phyloP scores from a whole-genome alignment of 2,113 vertebrate species.

The Aix galericulata region DNA sequence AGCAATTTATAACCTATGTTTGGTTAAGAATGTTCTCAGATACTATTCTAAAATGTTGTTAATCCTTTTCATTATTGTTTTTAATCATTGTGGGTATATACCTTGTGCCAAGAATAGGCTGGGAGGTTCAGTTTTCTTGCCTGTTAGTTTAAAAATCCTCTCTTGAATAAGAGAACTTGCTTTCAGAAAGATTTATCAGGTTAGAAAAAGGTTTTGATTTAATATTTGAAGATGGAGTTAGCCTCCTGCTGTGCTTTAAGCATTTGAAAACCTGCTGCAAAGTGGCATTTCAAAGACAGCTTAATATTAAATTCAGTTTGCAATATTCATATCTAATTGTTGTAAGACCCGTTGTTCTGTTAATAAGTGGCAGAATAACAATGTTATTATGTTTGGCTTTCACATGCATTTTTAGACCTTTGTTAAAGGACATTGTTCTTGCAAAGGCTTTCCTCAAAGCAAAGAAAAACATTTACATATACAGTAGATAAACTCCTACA shows the following conservation, averaged over 20 bases:
- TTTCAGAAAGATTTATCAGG: conserved; percentile 76
- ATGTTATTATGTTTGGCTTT: conserved; percentile 74
- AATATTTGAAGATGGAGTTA: conserved; percentile 83
- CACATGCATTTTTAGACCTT: conserved; percentile 74
- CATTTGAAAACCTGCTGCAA: conserved; percentile 81
- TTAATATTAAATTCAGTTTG: conserved; percentile 82
- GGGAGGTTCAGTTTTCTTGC: conserved; percentile 42
- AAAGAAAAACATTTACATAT: conserved; percentile 71
- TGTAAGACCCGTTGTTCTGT: conserved; percentile 73
- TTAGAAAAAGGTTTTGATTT: conserved; percentile 82
- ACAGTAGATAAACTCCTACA: conserved; percentile 70
- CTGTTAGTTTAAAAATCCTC: conserved; percentile 68
- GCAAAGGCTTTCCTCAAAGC: conserved; percentile 65
- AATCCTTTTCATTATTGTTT: conserved; percentile 59
- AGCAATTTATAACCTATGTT: conserved; percentile 31
- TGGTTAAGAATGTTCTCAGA: conserved; percentile 53
- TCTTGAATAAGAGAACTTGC: conserved; percentile 62
- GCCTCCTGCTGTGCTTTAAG: conserved; percentile 81
- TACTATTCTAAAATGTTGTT: conserved; percentile 21
- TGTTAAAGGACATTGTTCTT: conserved; percentile 71
- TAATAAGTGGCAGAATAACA: conserved; percentile 80
- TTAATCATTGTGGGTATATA: conserved; percentile 51
- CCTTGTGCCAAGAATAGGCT: conserved; percentile 31
- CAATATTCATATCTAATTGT: conserved; percentile 81
- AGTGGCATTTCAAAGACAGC: conserved; percentile 81